These are phyloP conservation scores for Girardinichthys multiradiatus DNA, from an alignment of 2,113 vertebrate species.

Conservation along the genomic window DNA sequence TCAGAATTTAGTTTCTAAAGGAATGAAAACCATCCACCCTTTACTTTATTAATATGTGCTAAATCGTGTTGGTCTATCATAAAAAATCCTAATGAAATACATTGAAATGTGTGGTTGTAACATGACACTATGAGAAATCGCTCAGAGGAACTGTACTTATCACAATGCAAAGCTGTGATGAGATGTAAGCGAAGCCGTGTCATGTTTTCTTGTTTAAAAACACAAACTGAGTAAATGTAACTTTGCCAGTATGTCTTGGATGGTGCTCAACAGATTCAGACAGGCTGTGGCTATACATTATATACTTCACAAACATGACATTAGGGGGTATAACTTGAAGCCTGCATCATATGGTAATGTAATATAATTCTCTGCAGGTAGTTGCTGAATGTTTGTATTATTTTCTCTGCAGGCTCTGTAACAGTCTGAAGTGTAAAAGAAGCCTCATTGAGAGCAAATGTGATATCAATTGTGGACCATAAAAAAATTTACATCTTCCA, in stretches of 20 bases:
- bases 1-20: not conserved
- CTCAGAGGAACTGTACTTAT: not conserved
- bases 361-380: constrained; percentile 4
- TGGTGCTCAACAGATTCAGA: constrained; percentile 19
- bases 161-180: constrained; percentile 24
- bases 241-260: constrained; percentile 22
- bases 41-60: not conserved
- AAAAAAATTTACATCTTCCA: constrained; percentile 6
- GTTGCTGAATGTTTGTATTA: constrained; percentile 1
- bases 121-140: not conserved
- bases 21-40: not conserved
- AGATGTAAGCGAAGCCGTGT: constrained; percentile 34
- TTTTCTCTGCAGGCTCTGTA: constrained; percentile 15
- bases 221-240: constrained; percentile 42
- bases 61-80: not conserved
- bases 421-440: constrained; percentile 6
- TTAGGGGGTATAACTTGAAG: not conserved
- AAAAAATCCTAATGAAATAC: not conserved
- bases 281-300: constrained; percentile 27
- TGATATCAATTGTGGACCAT: not conserved
- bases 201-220: constrained; percentile 37
- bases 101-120: not conserved
- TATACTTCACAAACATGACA: constrained; percentile 21
- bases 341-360: not conserved
- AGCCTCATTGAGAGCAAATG: not conserved